Base-by-base conservation (phyloP, 2,113 vertebrate genomes). In the Elaphurus davidianus region DNA sequence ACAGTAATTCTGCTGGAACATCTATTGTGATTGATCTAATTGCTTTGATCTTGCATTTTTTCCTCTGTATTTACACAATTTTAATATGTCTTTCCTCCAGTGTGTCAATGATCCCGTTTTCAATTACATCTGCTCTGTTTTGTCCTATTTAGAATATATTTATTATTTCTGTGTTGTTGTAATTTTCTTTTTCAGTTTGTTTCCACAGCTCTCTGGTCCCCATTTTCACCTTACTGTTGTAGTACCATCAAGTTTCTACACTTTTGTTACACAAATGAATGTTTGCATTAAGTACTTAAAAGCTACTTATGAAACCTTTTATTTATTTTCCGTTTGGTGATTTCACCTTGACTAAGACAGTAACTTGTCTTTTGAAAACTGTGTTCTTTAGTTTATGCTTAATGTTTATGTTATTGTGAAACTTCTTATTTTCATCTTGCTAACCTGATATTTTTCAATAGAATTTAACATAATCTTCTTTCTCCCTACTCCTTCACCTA, bases 11-110 rank as follows among this genome's bases (percentile, higher is more conserved):
- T 71, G 16, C 87, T 40, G 50, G 43, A 88, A 94, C 7, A 62
- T 79, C 28, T 91, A 82, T 76, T 92, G 89, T 89, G 47, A 90
- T 78, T 97, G 17, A 88, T 93, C 30, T 94, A 95, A 97, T 92
- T 59, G n/a, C 54, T 95, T 90, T 81, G 60, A 94, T 94, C 40
- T 92, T 74, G 43, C 16, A 30, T n/a, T 92, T 76, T 64, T 50
- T 9, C 57, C 81, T 97, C 27, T 78, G 23, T 30, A 52, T 79
- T 95, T 81, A 81, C 3, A 13, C 15, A 50, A 17, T 74, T 90
- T 89, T 67, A 43, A 47, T 59, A 82, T 13, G 10, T 52, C 19
- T 90, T 89, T 95, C 78, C 60, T 79, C 43, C 2, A 50, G 54
- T 87, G 25, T 57, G 6, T 47, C 55, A 90, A 19, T 10, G 54